These are phyloP conservation scores for Enteromius thamalakanensis DNA, from an alignment of 2,797 vertebrate species.

Conservation along the genomic window DNA sequence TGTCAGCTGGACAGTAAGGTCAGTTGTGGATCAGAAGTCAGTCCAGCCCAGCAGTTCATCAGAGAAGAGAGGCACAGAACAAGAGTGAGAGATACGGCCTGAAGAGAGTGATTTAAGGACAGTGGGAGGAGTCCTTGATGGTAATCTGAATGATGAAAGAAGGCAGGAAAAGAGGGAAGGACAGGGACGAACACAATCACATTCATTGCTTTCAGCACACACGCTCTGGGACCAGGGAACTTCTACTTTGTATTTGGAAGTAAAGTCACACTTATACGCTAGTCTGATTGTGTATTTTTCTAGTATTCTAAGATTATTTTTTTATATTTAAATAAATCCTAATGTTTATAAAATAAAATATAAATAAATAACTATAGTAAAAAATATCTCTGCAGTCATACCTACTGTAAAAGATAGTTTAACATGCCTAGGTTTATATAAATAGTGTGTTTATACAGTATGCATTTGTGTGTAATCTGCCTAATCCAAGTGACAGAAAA, in stretches of 20 bases:
- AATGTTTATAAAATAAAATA: not conserved
- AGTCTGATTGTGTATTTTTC: not conserved
- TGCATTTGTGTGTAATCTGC: not conserved
- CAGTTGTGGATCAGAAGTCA: constrained; percentile 44
- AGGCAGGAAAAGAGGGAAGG: constrained; percentile 15
- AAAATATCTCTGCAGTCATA: not conserved
- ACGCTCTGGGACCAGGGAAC: not conserved
- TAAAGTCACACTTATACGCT: not conserved
- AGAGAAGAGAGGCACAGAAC: constrained; percentile 44
- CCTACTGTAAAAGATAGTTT: not conserved
- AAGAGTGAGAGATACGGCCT: constrained; percentile 40
- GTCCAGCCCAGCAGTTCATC: constrained; percentile 52
- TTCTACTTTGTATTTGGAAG: not conserved
- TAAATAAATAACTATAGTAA: not conserved
- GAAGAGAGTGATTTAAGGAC: constrained; percentile 51
- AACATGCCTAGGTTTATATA: not conserved
- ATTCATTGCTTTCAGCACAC: constrained; percentile 48
- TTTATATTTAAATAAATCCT: not conserved
- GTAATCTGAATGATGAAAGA: constrained; percentile 57
- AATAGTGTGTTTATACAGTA: not conserved
- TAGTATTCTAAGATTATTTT: not conserved
- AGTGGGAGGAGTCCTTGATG: constrained; percentile 28
- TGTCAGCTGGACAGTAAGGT: constrained; percentile 58
- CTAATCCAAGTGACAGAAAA: not conserved
- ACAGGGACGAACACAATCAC: constrained; percentile 44